Evolutionary conservation across 2,797 vertebrate species (phyloP), one percentile per base, ranked within the genome.

Genomic region (Spea hammondii): DNA sequence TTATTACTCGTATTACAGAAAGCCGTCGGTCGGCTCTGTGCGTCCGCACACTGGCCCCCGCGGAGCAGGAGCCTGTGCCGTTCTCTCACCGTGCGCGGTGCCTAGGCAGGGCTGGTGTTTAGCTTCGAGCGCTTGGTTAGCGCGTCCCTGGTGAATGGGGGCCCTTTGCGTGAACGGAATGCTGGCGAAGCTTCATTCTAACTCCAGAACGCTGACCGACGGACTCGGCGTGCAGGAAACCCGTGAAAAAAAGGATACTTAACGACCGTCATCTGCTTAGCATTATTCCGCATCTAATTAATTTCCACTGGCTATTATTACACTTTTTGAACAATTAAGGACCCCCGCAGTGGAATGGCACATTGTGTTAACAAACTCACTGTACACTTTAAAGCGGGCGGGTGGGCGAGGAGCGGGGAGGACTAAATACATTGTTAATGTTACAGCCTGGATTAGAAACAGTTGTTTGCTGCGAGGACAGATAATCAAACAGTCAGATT

Each of bases 401-500:
- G 17, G 54, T 14, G 12, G 17, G 14, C 17, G 17, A 17, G 17
- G 17, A 5, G 49, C 46, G 62, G 32, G 49, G 73, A 55, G 47
- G 4, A 9, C 46, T 17, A 17, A 13, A 9, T 72, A 50, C 77
- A 48, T 11, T 12, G 51, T 4, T 12, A 44, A 55, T 45, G 50
- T 10, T 7, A 17, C 32, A 45, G 51, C 70, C 2, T 32, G 69
- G 60, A 75, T 80, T 75, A 49, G 53, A 70, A 75, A n/a, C 78
- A 70, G 66, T 65, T 75, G 78, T 70, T 12, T 10, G 71, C 71
- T 69, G 32, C 47, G 4, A 70, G 78, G 65, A 12, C 78, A 65
- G 66, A 70, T 75, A 70, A 74, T 79, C 65, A 65, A 70, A 75
- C 64, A 49, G 45, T 62, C 70, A 73, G 59, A 55, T 47, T 65